Conservation (phyloP, 2,113 vertebrate species). For the Rhynchomys soricoides region DNA sequence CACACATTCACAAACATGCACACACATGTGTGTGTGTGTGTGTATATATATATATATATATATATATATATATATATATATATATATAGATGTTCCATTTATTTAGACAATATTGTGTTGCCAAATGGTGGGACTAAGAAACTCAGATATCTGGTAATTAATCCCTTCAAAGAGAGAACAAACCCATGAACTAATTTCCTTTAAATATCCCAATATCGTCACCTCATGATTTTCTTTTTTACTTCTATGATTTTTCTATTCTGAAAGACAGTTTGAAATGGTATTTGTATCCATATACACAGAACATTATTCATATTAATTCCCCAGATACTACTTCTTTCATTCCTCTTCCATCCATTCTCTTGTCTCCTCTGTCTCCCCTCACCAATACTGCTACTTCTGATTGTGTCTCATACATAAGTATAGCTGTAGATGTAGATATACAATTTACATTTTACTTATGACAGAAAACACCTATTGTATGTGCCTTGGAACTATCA, state of each 20-base stretch:
- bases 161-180: neutral
- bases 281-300: neutral
- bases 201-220: neutral
- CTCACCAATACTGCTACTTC: neutral
- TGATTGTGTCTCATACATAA: neutral
- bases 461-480: neutral
- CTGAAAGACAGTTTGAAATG: neutral
- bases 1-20: neutral
- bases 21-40: neutral
- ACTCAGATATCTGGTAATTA: neutral
- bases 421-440: neutral
- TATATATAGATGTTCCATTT: neutral
- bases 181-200: neutral
- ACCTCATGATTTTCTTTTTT: neutral
- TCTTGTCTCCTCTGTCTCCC: no score
- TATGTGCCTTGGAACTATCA: neutral
- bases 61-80: rapidly evolving
- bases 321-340: neutral
- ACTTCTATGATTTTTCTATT: neutral
- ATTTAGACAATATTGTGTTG: neutral
- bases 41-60: neutral
- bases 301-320: neutral
- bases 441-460: neutral
- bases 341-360: neutral
- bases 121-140: neutral